Percentiles rank a stretch among this genome's conserved stretches.
Evolutionary conservation across 2,888 invertebrate species (phyloP).

Genomic region (Neoaliturus tenellus): DNA sequence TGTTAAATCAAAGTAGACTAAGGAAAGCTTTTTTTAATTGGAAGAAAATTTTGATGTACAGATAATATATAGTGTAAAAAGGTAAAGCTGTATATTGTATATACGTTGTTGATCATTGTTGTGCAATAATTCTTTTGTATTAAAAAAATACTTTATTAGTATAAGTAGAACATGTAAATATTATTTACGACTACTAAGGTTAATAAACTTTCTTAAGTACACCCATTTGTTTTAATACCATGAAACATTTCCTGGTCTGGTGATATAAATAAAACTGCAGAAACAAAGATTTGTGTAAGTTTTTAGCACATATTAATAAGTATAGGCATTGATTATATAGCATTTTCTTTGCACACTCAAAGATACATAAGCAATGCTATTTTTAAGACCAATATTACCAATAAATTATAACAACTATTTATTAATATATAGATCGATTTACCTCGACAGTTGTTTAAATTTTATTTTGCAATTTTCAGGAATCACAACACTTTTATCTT

Average conservation of each 20-base stretch:
- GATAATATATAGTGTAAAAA: background rate
- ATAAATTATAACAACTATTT: too few relatives aligned
- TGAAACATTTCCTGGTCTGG: too few relatives aligned
- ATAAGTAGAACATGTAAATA: background rate
- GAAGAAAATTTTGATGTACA: background rate
- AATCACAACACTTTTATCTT: background rate
- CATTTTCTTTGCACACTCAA: too few relatives aligned
- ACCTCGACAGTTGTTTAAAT: too few relatives aligned
- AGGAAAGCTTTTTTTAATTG: background rate
- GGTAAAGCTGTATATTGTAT: slow-evolving; percentile 14
- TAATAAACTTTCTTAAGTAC: background rate
- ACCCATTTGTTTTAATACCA: too few relatives aligned
- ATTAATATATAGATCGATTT: too few relatives aligned
- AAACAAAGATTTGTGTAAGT: too few relatives aligned
- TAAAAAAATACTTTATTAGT: slow-evolving; percentile 12
- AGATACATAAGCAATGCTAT: too few relatives aligned
- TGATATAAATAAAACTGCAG: too few relatives aligned
- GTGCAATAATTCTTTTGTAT: slow-evolving; percentile 25
- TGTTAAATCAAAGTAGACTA: background rate
- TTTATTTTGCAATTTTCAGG: background rate
- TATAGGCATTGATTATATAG: too few relatives aligned
- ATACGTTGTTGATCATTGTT: slow-evolving; percentile 22
- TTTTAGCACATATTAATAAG: too few relatives aligned
- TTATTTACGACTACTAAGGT: background rate
- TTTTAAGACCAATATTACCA: too few relatives aligned